Evolutionary conservation across 2,888 invertebrate genomes (phyloP).

Genomic region (Drosophila prostipennis): DNA sequence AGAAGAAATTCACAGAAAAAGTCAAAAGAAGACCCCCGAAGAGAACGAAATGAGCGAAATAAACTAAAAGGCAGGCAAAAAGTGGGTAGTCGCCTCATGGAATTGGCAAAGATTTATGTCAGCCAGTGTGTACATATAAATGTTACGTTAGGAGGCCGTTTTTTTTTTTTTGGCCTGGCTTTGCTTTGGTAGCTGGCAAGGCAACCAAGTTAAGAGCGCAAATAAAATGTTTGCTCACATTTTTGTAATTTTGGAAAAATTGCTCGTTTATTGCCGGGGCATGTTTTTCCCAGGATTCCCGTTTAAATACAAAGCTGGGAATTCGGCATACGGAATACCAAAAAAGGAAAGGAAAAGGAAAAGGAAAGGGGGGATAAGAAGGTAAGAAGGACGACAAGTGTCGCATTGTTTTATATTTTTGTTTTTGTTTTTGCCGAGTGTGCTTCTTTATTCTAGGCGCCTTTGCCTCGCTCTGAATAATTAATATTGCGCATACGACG

Average conservation of each 20-base stretch:
- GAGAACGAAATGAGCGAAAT: slow-evolving; percentile 39
- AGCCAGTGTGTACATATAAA: slow-evolving; percentile 9
- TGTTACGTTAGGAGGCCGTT: slow-evolving; percentile 6
- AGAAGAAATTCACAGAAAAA: slow-evolving; percentile 6
- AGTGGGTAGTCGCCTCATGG: slow-evolving; percentile 23
- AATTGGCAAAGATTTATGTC: slow-evolving; percentile 74
- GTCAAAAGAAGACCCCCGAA: slow-evolving; percentile 20
- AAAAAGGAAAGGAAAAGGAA: neutral
- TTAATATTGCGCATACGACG: slow-evolving; percentile 77
- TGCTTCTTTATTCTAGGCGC: slow-evolving; percentile 14
- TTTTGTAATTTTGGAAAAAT: slow-evolving; percentile 75
- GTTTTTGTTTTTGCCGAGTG: slow-evolving; percentile 1
- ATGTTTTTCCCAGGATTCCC: slow-evolving; percentile 46
- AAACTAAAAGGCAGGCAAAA: slow-evolving; percentile 40
- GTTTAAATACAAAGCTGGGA: slow-evolving; percentile 52
- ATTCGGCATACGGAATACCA: neutral
- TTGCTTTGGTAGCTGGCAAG: slow-evolving; percentile 32
- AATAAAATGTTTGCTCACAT: slow-evolving; percentile 77
- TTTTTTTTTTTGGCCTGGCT: neutral
- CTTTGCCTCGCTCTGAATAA: slow-evolving; percentile 58
- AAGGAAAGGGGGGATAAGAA: neutral
- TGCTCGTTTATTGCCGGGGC: slow-evolving; percentile 68
- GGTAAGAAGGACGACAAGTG: slow-evolving; percentile 20
- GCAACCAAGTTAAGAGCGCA: slow-evolving; percentile 64
- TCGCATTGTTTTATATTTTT: slow-evolving; percentile 28